Evolutionary conservation across 2,797 vertebrate genomes (phyloP), one percentile per base, ranked within the genome.

Genomic region (Sebastes matsubarae): DNA sequence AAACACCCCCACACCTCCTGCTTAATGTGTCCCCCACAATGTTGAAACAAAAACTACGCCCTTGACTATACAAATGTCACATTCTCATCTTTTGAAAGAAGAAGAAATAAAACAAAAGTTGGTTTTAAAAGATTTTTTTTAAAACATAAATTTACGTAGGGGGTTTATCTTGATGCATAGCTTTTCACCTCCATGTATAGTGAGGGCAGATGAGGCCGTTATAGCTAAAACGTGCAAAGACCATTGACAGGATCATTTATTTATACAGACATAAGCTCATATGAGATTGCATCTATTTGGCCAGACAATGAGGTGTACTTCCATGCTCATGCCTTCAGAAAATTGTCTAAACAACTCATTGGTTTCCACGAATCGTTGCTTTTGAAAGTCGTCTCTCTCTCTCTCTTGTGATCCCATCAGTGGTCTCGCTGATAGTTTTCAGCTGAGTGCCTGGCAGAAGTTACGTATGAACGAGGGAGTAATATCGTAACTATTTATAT

Each of bases 401-500:
- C 46, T 60, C 66, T 54, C 32, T 29, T 46, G 4, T 64, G 63
- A 81, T 75, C 9, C 24, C 27, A 68, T 46, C 67, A 58, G 13
- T 68, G 16, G 25, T 50, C 58, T n/a, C 22, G 22, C 32, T 46
- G 18, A 76, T 70, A 30, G 2, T 55, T 74, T 70, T 80, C n/a
- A 64, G 9, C 16, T 61, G 16, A 65, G 32, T 75, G 71, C 32
- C 20, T 64, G 38, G 16, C 60, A 74, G 25, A 65, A 46, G 65
- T 79, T 85, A 82, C 54, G 46, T 77, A 72, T 77, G 67, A 86
- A 73, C 61, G 72, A 22, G 77, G 65, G 57, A 77, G 70, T 73
- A 57, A 81, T 76, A 81, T 72, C 16, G 27, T 36, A 60, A 81
- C 76, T 89, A 87, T 90, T 92, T 86, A 82, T 88, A 86, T 80